Evolutionary conservation across 1,140 invertebrate species (phyloP).

Genomic region (Metaphire vulgaris): DNA sequence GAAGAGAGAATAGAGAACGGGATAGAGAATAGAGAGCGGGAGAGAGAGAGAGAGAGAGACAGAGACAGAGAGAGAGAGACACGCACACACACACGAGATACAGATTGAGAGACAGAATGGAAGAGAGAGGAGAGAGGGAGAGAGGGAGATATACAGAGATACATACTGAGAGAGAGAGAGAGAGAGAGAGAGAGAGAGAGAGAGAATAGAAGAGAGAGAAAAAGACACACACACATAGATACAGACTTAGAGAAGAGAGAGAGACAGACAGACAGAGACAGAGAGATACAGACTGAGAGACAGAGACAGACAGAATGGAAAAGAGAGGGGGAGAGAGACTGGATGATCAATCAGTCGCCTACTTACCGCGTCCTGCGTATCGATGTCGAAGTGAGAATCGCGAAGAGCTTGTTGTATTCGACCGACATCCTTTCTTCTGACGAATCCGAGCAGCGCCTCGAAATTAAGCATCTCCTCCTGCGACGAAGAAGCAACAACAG

Average conservation of each 20-base stretch:
- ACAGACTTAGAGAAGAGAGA: not conserved
- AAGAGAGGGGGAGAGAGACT: not conserved
- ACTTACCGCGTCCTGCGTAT: not conserved
- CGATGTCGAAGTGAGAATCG: not conserved
- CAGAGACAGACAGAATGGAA: not conserved
- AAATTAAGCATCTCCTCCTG: constrained; percentile 2
- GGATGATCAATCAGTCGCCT: not conserved
- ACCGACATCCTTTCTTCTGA: not conserved
- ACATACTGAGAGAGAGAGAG: not conserved
- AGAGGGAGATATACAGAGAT: not conserved
- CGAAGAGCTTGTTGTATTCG: not conserved
- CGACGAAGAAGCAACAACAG: not conserved
- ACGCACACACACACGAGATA: not conserved
- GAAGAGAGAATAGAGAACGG: too few relatives aligned
- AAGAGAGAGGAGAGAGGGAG: not conserved
- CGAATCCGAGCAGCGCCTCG: not conserved
- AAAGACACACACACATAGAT: not conserved
- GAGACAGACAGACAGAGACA: not conserved
- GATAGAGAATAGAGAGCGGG: not conserved
- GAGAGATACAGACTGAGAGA: not conserved
- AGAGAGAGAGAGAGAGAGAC: not conserved
- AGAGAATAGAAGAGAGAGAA: not conserved
- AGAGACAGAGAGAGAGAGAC: not conserved
- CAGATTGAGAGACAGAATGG: not conserved
- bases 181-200: not conserved